Evolutionary conservation across 2,113 vertebrate species (phyloP).

Genomic region (Myotis lucifugus): DNA sequence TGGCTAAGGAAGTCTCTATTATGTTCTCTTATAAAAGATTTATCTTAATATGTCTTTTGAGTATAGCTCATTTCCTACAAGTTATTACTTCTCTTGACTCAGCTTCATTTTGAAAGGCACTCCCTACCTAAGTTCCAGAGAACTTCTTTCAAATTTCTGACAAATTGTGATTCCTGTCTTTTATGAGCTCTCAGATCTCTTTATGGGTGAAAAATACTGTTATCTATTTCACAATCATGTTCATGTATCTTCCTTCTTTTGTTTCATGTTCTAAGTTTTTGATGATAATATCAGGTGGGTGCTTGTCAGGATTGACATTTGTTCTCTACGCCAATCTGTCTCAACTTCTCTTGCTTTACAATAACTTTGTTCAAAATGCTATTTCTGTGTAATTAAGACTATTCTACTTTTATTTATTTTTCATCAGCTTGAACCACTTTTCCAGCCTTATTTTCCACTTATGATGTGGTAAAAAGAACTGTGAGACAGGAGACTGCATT

Average conservation of each 20-base stretch:
- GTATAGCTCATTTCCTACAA: neutral
- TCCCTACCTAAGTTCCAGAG: neutral
- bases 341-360: neutral
- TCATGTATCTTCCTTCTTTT: neutral
- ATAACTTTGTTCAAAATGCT: neutral
- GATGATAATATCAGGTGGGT: neutral
- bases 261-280: slow-evolving; percentile 29
- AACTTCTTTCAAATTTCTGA: neutral
- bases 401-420: neutral
- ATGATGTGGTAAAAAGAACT: neutral
- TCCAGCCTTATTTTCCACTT: neutral
- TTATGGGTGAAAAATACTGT: neutral
- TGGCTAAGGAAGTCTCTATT: neutral
- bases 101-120: slow-evolving; percentile 20
- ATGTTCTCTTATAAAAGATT: slow-evolving; percentile 18
- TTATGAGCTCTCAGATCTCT: neutral
- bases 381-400: slow-evolving; percentile 7
- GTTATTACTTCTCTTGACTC: slow-evolving; percentile 28
- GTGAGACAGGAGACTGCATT: neutral
- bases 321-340: neutral
- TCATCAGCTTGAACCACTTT: neutral
- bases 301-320: neutral
- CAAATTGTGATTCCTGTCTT: neutral
- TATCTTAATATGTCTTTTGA: slow-evolving; percentile 46
- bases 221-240: neutral